Percentiles rank a stretch among this genome's conserved stretches.
Conservation (phyloP, 1,140 invertebrate species). For the Euura lappo region DNA sequence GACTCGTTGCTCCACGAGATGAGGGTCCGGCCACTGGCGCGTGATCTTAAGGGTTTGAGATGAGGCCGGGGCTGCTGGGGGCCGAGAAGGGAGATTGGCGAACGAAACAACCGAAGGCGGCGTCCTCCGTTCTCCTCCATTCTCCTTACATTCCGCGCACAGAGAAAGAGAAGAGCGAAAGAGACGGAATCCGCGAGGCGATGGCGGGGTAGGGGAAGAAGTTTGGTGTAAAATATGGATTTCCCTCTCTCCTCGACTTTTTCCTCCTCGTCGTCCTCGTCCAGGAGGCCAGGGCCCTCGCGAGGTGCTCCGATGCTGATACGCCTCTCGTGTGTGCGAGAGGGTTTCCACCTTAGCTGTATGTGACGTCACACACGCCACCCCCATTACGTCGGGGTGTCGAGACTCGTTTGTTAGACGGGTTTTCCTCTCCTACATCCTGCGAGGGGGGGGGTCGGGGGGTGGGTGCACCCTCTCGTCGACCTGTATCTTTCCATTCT, state of each 20-base stretch:
- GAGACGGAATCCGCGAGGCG: conserved; percentile 8
- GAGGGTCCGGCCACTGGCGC: conserved; percentile 4
- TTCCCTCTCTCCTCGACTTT: conserved; percentile 49
- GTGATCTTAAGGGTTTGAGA: conserved; percentile 18
- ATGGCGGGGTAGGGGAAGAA: conserved; percentile 37
- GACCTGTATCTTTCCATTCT: no score
- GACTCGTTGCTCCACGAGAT: not conserved
- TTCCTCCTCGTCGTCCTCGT: not conserved
- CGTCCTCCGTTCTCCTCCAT: conserved; percentile 16
- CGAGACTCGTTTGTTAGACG: conserved; percentile 13
- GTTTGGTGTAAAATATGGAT: conserved; percentile 59
- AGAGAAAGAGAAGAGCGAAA: no score
- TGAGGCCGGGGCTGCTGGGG: conserved; percentile 10
- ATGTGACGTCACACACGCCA: conserved; percentile 14
- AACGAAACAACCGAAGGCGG: conserved; percentile 51
- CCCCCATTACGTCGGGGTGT: conserved; percentile 15
- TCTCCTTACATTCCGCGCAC: conserved; percentile 3
- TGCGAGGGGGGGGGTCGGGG: not conserved
- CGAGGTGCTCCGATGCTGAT: not conserved
- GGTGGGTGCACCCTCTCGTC: no score
- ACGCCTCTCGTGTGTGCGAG: not conserved
- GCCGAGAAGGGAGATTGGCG: conserved; percentile 18
- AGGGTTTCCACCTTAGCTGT: not conserved
- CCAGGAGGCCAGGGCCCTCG: not conserved
- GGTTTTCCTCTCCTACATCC: conserved; percentile 12